Percentiles rank a stretch among this genome's conserved stretches.
Evolutionary conservation across 1,140 invertebrate genomes (phyloP).

Genomic region (Colletes latitarsis): DNA sequence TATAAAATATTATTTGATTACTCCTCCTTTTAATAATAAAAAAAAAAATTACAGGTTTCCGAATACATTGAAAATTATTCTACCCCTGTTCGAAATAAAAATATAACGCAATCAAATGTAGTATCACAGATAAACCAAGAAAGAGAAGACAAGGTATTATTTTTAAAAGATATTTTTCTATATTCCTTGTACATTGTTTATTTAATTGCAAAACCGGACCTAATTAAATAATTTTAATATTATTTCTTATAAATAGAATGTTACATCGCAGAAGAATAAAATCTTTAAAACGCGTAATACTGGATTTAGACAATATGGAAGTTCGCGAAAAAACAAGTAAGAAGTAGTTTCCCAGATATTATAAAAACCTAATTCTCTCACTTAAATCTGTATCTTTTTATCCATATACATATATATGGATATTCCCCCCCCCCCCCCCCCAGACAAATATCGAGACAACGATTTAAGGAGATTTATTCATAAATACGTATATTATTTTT

Average conservation of each 20-base stretch:
- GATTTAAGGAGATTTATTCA: background rate
- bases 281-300: slow-evolving; percentile 31
- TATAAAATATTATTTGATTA: no score
- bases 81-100: background rate
- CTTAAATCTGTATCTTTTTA: background rate
- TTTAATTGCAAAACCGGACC: background rate
- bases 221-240: background rate
- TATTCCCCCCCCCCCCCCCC: no score
- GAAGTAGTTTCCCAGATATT: background rate
- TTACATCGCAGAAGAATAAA: background rate
- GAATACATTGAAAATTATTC: background rate
- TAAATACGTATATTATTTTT: background rate
- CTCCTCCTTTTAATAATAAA: no score
- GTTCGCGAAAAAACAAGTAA: background rate
- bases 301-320: slow-evolving; percentile 15
- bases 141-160: slow-evolving; percentile 9
- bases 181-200: background rate
- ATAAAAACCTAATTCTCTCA: background rate
- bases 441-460: background rate
- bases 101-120: background rate
- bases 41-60: background rate
- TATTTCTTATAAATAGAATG: background rate
- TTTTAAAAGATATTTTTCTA: background rate
- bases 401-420: no score
- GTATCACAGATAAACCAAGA: background rate